Base-by-base conservation (phyloP, 2,888 invertebrate genomes). In the Caenorhabditis auriculariae region DNA sequence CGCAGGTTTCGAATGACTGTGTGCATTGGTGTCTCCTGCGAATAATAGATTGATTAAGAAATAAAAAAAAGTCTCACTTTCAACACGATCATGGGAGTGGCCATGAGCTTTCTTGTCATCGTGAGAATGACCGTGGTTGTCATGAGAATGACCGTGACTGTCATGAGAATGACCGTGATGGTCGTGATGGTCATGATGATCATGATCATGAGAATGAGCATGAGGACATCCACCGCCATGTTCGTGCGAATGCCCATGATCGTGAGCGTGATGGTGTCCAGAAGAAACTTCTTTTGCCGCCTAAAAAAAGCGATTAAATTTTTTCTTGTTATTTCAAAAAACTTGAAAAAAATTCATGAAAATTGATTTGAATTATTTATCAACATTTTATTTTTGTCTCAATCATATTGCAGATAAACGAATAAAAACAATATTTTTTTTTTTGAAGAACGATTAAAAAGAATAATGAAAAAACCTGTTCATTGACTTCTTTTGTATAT, bases 401-500 rank as follows among this genome's bases (percentile, higher is more conserved):
- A n/a, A n/a, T n/a, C n/a, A n/a, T n/a, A n/a, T n/a, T n/a, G n/a
- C n/a, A n/a, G n/a, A n/a, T n/a, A n/a, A n/a, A n/a, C n/a, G n/a
- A n/a, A n/a, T n/a, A n/a, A n/a, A n/a, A n/a, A n/a, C n/a, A n/a
- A n/a, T n/a, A n/a, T n/a, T n/a, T n/a, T n/a, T n/a, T n/a, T n/a
- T n/a, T n/a, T n/a, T n/a, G n/a, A n/a, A n/a, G n/a, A n/a, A n/a
- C n/a, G n/a, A n/a, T n/a, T n/a, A n/a, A n/a, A n/a, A n/a, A n/a
- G n/a, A n/a, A n/a, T n/a, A n/a, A n/a, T n/a, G 9, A 12, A 26
- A 42, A 4, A 43, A 61, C 74, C 50, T 66, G 64, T 54, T 80
- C 80, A 56, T 80, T 80, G 46, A 76, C 72, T 46, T 77, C 76
- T 15, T 69, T 59, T 1, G 66, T 62, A 52, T 80, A 80, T 52